These are phyloP conservation scores for Ptilorrhoa leucosticta DNA, from an alignment of 2,113 vertebrate species.

Conservation along the genomic window DNA sequence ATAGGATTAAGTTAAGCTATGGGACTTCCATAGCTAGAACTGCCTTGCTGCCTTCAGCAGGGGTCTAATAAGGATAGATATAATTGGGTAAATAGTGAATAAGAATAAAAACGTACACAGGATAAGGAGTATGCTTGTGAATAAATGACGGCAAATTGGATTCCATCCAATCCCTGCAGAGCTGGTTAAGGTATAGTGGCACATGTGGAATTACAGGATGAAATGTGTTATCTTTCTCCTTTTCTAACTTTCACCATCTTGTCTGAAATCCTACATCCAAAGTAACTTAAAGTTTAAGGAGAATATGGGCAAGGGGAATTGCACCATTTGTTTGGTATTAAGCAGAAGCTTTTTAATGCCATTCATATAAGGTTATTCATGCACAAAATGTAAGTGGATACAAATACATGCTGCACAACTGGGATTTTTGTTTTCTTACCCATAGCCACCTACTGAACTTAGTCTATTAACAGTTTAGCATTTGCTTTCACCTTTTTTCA, in stretches of 20 bases:
- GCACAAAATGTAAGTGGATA: slow-evolving; percentile 54
- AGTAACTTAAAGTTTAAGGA: slow-evolving; percentile 2
- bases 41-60: slow-evolving; percentile 76
- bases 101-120: slow-evolving; percentile 66
- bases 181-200: slow-evolving; percentile 49
- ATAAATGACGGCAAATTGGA: slow-evolving; percentile 76
- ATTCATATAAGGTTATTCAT: slow-evolving; percentile 43
- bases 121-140: slow-evolving; percentile 67
- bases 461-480: slow-evolving; percentile 64
- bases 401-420: slow-evolving; percentile 55
- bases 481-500: slow-evolving; percentile 69
- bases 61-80: slow-evolving; percentile 81
- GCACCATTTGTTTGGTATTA: slow-evolving; percentile 13
- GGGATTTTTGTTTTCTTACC: slow-evolving; percentile 60
- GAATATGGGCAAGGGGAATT: not conserved
- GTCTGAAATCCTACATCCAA: slow-evolving; percentile 4
- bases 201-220: slow-evolving; percentile 40
- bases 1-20: slow-evolving; percentile 80
- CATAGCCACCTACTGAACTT: slow-evolving; percentile 65
- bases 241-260: slow-evolving; percentile 9
- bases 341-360: slow-evolving; percentile 21
- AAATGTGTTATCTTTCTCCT: not conserved
- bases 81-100: slow-evolving; percentile 78
- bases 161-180: slow-evolving; percentile 67
- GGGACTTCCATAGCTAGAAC: slow-evolving; percentile 75